Conservation (phyloP, 2,888 invertebrate species). For the Tachina lurida region DNA sequence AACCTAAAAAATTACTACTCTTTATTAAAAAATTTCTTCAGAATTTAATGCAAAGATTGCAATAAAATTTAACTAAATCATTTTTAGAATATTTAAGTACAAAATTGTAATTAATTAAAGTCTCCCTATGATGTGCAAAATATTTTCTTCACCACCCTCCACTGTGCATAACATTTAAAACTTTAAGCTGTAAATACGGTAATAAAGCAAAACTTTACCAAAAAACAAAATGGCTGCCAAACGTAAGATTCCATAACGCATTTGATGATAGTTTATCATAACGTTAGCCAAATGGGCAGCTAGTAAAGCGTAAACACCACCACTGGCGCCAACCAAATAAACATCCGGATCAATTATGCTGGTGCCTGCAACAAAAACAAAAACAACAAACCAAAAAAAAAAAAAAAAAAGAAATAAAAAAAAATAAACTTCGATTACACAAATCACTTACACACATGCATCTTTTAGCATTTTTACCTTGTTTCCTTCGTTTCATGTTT, state of each 20-base stretch:
- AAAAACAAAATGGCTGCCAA: slow-evolving; percentile 95
- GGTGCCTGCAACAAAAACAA: slow-evolving; percentile 85
- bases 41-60: too few relatives aligned
- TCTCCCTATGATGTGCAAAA: too few relatives aligned
- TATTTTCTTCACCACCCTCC: not conserved
- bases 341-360: slow-evolving; percentile 97
- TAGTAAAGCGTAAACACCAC: slow-evolving; percentile 97
- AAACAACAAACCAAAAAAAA: slow-evolving; percentile 16
- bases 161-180: slow-evolving; percentile 36
- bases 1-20: too few relatives aligned
- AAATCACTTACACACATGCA: slow-evolving; percentile 17
- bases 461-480: slow-evolving; percentile 15
- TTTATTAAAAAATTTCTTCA: too few relatives aligned
- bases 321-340: slow-evolving; percentile 97
- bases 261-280: slow-evolving; percentile 96
- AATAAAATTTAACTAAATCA: too few relatives aligned
- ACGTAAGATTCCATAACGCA: slow-evolving; percentile 96
- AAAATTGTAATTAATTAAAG: too few relatives aligned
- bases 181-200: not conserved
- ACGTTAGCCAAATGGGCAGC: slow-evolving; percentile 98
- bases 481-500: slow-evolving; percentile 30
- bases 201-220: slow-evolving; percentile 85
- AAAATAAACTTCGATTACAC: slow-evolving; percentile 15
- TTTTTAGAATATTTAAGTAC: too few relatives aligned
- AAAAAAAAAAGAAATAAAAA: slow-evolving; percentile 16